Evolutionary conservation across 2,797 vertebrate genomes (phyloP).

Genomic region (Ara ararauna): DNA sequence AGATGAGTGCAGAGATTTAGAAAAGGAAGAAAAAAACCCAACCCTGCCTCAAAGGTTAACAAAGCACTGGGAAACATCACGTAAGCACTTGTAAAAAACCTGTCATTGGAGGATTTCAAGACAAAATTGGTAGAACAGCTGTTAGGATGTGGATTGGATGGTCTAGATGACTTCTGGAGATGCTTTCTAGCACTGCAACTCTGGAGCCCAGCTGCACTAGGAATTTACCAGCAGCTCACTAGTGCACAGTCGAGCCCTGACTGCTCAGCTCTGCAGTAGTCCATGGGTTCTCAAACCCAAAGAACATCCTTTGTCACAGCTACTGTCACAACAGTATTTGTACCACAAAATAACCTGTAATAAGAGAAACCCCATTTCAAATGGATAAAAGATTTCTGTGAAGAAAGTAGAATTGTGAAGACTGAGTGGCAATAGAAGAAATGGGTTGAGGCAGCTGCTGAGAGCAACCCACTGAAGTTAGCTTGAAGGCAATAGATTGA

Average conservation of each 20-base stretch:
- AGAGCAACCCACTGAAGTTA: not conserved
- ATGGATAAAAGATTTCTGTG: not conserved
- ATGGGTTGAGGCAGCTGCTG: not conserved
- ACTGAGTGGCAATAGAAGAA: not conserved
- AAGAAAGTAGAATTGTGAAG: not conserved
- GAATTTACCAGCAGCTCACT: not conserved
- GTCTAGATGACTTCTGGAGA: not conserved
- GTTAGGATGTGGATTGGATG: not conserved
- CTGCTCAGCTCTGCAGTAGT: not conserved
- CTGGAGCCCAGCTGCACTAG: not conserved
- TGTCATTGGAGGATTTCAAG: not conserved
- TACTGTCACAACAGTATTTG: not conserved
- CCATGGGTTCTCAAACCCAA: not conserved
- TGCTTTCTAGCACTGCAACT: not conserved
- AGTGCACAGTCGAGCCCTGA: not conserved
- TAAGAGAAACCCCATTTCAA: not conserved
- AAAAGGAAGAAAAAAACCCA: not conserved
- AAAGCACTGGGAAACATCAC: not conserved
- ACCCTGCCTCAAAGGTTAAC: not conserved
- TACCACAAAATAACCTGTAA: not conserved
- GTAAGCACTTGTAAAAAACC: not conserved
- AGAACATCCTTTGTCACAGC: not conserved
- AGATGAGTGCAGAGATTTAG: not conserved
- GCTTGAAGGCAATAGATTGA: not conserved
- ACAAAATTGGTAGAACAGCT: not conserved